Evolutionary conservation across 1,140 invertebrate species (phyloP).

Genomic region (Mylabris phalerata): DNA sequence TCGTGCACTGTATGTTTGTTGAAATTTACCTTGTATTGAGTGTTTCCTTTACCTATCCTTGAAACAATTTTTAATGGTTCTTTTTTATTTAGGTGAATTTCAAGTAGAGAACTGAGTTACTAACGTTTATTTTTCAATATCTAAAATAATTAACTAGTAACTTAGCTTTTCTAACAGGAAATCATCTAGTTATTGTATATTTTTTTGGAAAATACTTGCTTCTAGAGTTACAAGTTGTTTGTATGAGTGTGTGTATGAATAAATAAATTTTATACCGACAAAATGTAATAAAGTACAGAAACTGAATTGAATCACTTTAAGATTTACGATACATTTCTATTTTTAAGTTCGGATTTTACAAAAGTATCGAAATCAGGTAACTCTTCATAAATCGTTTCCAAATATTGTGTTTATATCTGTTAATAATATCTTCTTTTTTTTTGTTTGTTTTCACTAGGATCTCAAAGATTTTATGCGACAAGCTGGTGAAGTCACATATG

Average conservation of each 20-base stretch:
- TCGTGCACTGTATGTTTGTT: constrained; percentile 8
- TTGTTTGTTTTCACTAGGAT: constrained; percentile 53
- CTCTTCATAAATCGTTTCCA: constrained; percentile 1
- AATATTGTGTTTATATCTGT: not conserved
- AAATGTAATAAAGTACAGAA: constrained; percentile 14
- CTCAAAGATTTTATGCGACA: constrained; percentile 99
- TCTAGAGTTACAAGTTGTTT: too few relatives aligned
- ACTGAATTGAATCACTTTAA: constrained; percentile 9
- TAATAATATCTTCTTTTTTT: constrained; percentile 13
- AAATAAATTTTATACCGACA: constrained; percentile 1
- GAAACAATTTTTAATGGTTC: too few relatives aligned
- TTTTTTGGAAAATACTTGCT: too few relatives aligned
- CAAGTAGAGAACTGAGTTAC: too few relatives aligned
- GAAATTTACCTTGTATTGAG: too few relatives aligned
- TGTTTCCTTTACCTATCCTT: too few relatives aligned
- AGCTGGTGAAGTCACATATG: constrained; percentile 95
- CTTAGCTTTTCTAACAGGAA: too few relatives aligned
- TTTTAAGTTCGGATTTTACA: constrained; percentile 15
- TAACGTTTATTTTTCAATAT: too few relatives aligned
- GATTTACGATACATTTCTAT: constrained; percentile 13
- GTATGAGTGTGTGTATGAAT: too few relatives aligned
- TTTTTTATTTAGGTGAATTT: too few relatives aligned
- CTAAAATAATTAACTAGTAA: too few relatives aligned
- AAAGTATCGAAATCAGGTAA: constrained; percentile 6
- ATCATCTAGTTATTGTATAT: too few relatives aligned